Base-by-base conservation (phyloP, 2,113 vertebrate genomes). In the Rhinichthys klamathensis region DNA sequence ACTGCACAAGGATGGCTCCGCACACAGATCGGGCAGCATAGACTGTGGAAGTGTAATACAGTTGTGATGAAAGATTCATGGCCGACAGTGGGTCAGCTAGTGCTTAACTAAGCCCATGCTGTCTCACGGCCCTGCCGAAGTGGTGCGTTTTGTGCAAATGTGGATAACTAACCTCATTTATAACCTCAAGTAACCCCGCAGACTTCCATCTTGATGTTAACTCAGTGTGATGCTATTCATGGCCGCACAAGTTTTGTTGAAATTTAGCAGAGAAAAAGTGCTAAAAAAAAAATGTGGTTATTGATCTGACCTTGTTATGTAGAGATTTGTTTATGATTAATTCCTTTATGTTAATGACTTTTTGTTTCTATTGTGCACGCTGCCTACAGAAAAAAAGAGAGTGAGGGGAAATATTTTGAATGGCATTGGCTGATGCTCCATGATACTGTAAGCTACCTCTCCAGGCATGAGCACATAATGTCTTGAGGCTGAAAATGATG, bases 51-150 rank as follows among this genome's bases (percentile, higher is more conserved):
- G 41, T 60, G 83, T 81, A 81, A 85, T 83, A 67, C 15, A 81
- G 88, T 90, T 91, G 86, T 90, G 86, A 89, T 93, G 86, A 93
- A 93, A 93, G 85, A 92, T 92, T 92, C 87, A 93, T 91, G 84
- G 69, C 85, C 84, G 54, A 87, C 85, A 82, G 86, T 49, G 58
- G 91, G 92, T 93, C 91, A 93, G 90, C 87, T 86, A 87, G 90
- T 89, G 88, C 89, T 72, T 91, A 83, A 83, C 81, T 83, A 83
- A 83, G 65, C 86, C 86, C 4, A 69, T 6, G 21, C 61, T 69
- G 18, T 41, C 58, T 80, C 41, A 3, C 16, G 7, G 58, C 35
- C 35, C 77, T 44, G 13, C 61, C 16, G 60, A 49, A 82, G 16
- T 6, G 2, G 13, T 82, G 44, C n/a, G 12, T 69, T 32, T 35